Conservation (phyloP, 2,888 invertebrate genomes). For the Cerceris ruficornis region DNA sequence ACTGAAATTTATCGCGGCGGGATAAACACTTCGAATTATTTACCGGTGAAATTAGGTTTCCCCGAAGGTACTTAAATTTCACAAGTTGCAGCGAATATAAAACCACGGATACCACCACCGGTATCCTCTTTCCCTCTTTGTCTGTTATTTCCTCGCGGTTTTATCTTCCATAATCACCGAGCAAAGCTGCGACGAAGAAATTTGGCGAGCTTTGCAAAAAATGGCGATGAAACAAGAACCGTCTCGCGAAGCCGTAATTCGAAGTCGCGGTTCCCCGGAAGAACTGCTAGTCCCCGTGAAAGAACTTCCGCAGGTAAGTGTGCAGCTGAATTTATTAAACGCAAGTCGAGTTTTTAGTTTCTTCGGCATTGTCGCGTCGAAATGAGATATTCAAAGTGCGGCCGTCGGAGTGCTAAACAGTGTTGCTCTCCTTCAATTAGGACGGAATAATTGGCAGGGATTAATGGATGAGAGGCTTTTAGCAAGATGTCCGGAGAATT, state of each 20-base stretch:
- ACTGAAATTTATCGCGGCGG: too few relatives aligned
- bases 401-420: constrained; percentile 18
- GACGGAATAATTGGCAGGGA: constrained; percentile 21
- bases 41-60: too few relatives aligned
- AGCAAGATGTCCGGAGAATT: constrained; percentile 2
- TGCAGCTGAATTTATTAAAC: constrained; percentile 27
- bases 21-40: too few relatives aligned
- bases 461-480: constrained; percentile 26
- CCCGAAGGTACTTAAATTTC: too few relatives aligned
- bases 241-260: neutral
- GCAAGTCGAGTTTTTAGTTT: constrained; percentile 9
- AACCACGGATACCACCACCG: too few relatives aligned
- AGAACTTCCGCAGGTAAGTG: neutral
- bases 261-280: constrained; percentile 1
- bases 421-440: constrained; percentile 27
- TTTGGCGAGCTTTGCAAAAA: too few relatives aligned
- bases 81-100: too few relatives aligned
- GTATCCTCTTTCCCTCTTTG: too few relatives aligned
- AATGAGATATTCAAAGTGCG: constrained; percentile 10
- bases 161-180: too few relatives aligned
- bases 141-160: too few relatives aligned
- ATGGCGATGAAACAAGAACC: too few relatives aligned
- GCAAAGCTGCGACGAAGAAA: too few relatives aligned
- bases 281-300: neutral
- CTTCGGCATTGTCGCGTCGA: constrained; percentile 11